These are phyloP conservation scores for Geotrupes spiniger DNA, from an alignment of 2,888 invertebrate species.

Conservation along the genomic window DNA sequence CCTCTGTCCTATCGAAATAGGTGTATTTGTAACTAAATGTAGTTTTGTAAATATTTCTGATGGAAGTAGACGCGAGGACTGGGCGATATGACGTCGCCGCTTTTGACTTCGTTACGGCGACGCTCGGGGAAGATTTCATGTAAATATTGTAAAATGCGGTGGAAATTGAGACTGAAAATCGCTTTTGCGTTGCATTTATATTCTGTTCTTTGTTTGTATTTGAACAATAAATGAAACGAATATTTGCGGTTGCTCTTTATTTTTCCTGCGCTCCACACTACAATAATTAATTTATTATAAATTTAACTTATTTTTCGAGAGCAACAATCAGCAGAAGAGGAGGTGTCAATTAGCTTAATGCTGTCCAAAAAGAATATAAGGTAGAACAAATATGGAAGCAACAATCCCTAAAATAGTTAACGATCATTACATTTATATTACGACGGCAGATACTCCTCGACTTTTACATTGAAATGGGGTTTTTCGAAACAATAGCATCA, in stretches of 20 bases:
- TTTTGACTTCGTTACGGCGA: too few species aligned
- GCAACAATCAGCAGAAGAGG: not conserved
- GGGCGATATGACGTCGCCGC: not conserved
- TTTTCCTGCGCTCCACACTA: not conserved
- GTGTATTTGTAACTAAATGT: not conserved
- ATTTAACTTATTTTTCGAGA: not conserved
- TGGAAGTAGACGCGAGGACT: not conserved
- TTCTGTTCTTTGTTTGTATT: not conserved
- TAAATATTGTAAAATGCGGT: conserved; percentile 16
- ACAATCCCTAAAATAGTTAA: not conserved
- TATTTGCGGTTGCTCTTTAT: not conserved
- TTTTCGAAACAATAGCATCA: conserved; percentile 2
- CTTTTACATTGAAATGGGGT: not conserved
- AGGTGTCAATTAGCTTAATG: too few species aligned
- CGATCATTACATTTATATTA: not conserved
- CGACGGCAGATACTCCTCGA: not conserved
- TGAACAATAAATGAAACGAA: not conserved
- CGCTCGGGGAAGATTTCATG: too few species aligned
- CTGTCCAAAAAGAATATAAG: too few species aligned
- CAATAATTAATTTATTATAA: not conserved
- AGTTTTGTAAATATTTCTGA: conserved; percentile 2
- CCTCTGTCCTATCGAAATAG: too few species aligned
- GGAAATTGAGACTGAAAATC: conserved; percentile 18
- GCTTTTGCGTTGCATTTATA: conserved; percentile 7
- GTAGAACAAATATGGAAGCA: too few species aligned